Percentiles rank a stretch among this genome's conserved stretches.
These are phyloP conservation scores for Graphium colonna DNA, from an alignment of 2,888 invertebrate species.

Conservation along the genomic window DNA sequence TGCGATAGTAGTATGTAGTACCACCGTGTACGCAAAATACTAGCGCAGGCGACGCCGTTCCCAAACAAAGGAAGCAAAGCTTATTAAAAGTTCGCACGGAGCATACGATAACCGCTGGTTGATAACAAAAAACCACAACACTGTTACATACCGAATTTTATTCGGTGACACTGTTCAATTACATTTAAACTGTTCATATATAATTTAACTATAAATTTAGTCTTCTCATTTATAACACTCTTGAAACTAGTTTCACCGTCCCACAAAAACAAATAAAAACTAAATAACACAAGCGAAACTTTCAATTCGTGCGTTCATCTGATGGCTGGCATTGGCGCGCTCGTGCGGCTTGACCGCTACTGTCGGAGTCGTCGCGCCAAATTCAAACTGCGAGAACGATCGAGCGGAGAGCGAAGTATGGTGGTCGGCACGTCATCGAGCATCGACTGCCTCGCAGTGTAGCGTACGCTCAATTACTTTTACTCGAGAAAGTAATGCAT, in stretches of 20 bases:
- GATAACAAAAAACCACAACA: slow-evolving; percentile 52
- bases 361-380: slow-evolving; percentile 55
- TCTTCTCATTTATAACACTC: slow-evolving; percentile 30
- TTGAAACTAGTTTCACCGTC: slow-evolving; percentile 37
- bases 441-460: slow-evolving; percentile 9
- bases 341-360: slow-evolving; percentile 47
- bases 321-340: slow-evolving; percentile 50
- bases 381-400: slow-evolving; percentile 54
- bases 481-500: slow-evolving; percentile 19
- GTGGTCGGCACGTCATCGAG: slow-evolving; percentile 19
- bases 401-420: slow-evolving; percentile 23
- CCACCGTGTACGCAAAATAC: slow-evolving; percentile 46
- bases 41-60: slow-evolving; percentile 60
- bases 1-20: slow-evolving; percentile 46
- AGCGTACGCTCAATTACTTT: slow-evolving; percentile 16
- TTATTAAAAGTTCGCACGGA: slow-evolving; percentile 62
- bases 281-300: slow-evolving; percentile 51
- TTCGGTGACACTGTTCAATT: slow-evolving; percentile 11
- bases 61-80: slow-evolving; percentile 72
- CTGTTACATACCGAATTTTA: slow-evolving; percentile 41
- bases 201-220: slow-evolving; percentile 17
- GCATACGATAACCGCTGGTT: slow-evolving; percentile 54
- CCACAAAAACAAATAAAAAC: slow-evolving; percentile 45
- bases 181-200: slow-evolving; percentile 13
- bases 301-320: slow-evolving; percentile 44